These are phyloP conservation scores for Augochlorella aurata DNA, from an alignment of 2,888 invertebrate genomes.

Conservation along the genomic window DNA sequence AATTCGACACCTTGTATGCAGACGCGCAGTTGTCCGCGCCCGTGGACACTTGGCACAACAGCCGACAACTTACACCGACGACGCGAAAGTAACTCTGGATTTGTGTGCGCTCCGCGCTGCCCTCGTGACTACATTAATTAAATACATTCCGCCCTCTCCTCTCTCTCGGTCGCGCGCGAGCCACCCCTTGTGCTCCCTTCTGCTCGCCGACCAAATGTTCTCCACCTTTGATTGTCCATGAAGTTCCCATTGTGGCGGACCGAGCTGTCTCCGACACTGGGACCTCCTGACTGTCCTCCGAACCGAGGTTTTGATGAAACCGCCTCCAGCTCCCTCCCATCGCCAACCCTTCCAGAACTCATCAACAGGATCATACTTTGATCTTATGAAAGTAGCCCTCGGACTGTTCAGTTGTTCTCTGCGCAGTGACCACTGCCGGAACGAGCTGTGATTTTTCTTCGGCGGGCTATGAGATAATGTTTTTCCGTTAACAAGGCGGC, in stretches of 20 bases:
- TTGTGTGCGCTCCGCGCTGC: slow-evolving; percentile 31
- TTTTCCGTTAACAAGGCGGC: background rate
- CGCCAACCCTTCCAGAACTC: slow-evolving; percentile 19
- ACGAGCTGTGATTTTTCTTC: slow-evolving; percentile 2
- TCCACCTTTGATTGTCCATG: slow-evolving; percentile 64
- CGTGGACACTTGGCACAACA: background rate
- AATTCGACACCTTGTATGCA: slow-evolving; percentile 59
- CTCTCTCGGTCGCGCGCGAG: too few relatives aligned
- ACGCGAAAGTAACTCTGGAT: slow-evolving; percentile 26
- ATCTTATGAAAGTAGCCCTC: background rate
- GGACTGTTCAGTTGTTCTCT: background rate
- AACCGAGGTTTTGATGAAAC: slow-evolving; percentile 57
- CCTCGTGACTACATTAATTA: slow-evolving; percentile 64
- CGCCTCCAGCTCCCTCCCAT: background rate
- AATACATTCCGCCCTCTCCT: slow-evolving; percentile 56
- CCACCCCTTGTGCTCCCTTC: background rate
- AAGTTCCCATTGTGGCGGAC: slow-evolving; percentile 60
- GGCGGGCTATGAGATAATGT: background rate
- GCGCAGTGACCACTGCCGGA: background rate
- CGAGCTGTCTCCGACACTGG: slow-evolving; percentile 40
- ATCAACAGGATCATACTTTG: slow-evolving; percentile 35
- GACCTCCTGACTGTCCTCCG: slow-evolving; percentile 27
- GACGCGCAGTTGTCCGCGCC: background rate
- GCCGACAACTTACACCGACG: slow-evolving; percentile 12
- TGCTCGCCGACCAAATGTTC: slow-evolving; percentile 45